phyloP scores from a whole-genome alignment of 2,888 invertebrate species.

The Eupithecia inturbata region DNA sequence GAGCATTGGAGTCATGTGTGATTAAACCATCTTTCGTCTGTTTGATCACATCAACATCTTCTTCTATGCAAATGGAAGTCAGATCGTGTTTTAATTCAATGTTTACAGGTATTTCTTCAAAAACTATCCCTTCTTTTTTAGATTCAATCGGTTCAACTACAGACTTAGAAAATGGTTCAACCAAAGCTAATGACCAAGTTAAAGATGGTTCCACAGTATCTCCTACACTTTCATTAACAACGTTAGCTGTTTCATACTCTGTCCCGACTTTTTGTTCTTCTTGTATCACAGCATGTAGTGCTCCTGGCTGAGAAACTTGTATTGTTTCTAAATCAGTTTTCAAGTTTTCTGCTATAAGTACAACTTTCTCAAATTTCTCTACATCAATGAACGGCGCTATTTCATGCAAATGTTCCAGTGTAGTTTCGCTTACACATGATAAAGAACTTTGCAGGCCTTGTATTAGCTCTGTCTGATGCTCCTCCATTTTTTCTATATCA shows the following conservation, averaged over 20 bases:
- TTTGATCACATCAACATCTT: conserved; percentile 2
- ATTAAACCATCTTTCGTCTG: neutral
- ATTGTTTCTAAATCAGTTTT: conserved; percentile 41
- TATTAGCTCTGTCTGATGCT: conserved; percentile 45
- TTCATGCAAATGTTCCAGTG: conserved; percentile 44
- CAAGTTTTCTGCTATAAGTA: conserved; percentile 42
- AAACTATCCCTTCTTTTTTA: conserved; percentile 12
- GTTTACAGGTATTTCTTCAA: neutral
- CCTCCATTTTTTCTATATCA: conserved; percentile 38
- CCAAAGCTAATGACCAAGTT: neutral
- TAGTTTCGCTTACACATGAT: conserved; percentile 42
- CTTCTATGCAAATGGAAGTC: neutral
- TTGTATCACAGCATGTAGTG: neutral
- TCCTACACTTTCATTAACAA: neutral
- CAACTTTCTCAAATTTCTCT: conserved; percentile 39
- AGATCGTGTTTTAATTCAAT: neutral
- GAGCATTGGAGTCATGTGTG: neutral
- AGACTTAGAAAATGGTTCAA: neutral
- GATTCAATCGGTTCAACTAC: neutral
- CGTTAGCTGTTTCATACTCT: conserved; percentile 1
- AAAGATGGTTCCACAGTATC: neutral
- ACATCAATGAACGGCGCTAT: conserved; percentile 34
- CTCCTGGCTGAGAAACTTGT: conserved; percentile 17
- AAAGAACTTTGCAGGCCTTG: conserved; percentile 50
- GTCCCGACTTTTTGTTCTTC: conserved; percentile 9